Evolutionary conservation across 2,113 vertebrate genomes (phyloP), one percentile per base, ranked within the genome.

Genomic region (Ciconia maguari): DNA sequence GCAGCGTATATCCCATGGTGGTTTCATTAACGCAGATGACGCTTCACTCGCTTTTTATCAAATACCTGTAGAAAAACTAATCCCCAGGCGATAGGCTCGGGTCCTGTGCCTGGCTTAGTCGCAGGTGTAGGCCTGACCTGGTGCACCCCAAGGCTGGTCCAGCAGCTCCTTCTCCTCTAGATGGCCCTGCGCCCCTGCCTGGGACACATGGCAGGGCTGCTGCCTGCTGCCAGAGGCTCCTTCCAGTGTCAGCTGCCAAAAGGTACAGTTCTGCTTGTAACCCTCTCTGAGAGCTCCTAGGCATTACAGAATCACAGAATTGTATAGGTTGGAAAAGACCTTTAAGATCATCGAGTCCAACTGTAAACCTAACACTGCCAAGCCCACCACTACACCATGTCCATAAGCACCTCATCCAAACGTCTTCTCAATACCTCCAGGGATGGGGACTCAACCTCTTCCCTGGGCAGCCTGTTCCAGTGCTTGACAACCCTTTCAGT

Each of bases 101-200:
- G 5, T 1, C 5, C 19, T 0, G 36, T 8, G 34, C 26, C 36
- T 49, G 55, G 3, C 15, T 41, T 15, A 12, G 16, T 11, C 19
- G 1, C n/a, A 25, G 66, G 64, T 24, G 30, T 29, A 15, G 75
- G 25, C 16, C n/a, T 44, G 46, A 27, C 2, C 48, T 38, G 70
- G 12, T 11, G 71, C 25, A 5, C n/a, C 1, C 24, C 10, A 2
- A 13, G 46, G 81, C 41, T 42, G 52, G 38, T 38, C 38, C 38
- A 8, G 68, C 6, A 72, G 65, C 71, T 57, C 20, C 7, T 16
- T 79, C 46, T 80, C 95, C 97, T 85, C 86, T 92, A 94, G 94
- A 68, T 85, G 94, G 95, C 92, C 57, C 82, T 11, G n/a, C 70
- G 90, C 6, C 15, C 66, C 76, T 22, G 69, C 70, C 58, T 13